phyloP scores from a whole-genome alignment of 2,113 vertebrate species.

The Oreotrochilus melanogaster region DNA sequence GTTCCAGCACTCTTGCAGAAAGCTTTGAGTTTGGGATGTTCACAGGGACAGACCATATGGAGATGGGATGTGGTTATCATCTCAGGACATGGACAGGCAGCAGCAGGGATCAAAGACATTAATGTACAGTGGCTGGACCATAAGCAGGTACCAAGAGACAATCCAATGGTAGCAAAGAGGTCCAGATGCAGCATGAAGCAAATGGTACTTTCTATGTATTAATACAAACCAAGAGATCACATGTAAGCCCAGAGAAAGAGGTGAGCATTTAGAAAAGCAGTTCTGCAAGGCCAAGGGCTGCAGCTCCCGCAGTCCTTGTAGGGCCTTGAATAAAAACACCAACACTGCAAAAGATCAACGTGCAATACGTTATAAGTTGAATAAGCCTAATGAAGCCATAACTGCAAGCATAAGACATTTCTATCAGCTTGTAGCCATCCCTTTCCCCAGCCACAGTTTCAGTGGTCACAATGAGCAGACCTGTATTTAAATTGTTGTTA shows the following conservation, averaged over 20 bases:
- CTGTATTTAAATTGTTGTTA: neutral
- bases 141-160: neutral
- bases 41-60: fast-evolving
- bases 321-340: fast-evolving
- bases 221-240: neutral
- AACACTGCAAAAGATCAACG: neutral
- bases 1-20: neutral
- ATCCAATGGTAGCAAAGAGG: neutral
- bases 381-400: neutral
- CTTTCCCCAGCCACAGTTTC: neutral
- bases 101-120: neutral
- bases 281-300: neutral
- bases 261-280: neutral
- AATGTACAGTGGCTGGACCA: fast-evolving
- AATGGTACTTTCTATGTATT: neutral
- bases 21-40: neutral
- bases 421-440: neutral
- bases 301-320: fast-evolving
- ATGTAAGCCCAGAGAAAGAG: neutral
- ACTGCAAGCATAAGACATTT: neutral
- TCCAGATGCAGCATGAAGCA: neutral
- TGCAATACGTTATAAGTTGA: neutral
- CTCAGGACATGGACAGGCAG: fast-evolving
- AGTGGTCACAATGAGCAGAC: neutral
- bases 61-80: neutral